A percentile compares a stretch with the other conserved stretches of the same genome.
phyloP scores from a whole-genome alignment of 2,888 invertebrate genomes.

The Eupithecia insigniata region DNA sequence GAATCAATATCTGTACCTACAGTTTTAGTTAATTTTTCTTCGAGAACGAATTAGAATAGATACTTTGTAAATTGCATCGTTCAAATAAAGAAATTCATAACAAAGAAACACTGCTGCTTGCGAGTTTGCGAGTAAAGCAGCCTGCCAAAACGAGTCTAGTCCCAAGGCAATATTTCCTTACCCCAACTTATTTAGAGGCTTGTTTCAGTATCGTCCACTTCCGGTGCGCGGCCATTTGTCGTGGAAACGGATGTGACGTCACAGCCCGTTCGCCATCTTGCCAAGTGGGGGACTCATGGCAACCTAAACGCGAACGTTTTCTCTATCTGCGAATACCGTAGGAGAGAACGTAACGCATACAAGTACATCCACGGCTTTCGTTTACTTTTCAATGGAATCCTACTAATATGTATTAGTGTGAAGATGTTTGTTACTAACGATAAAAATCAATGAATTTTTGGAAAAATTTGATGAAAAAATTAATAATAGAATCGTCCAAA shows the following conservation, averaged over 20 bases:
- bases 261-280: slow-evolving; percentile 29
- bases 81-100: neutral
- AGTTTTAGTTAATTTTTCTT: too few relatives aligned
- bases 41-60: neutral
- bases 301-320: slow-evolving; percentile 9
- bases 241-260: slow-evolving; percentile 28
- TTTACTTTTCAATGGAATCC: neutral
- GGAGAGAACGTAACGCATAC: neutral
- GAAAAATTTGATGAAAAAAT: neutral
- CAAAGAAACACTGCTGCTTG: neutral
- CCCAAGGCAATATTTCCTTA: slow-evolving; percentile 12
- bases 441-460: neutral
- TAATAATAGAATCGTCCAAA: too few relatives aligned
- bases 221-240: slow-evolving; percentile 36
- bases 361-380: neutral
- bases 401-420: neutral
- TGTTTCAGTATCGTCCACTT: slow-evolving; percentile 27
- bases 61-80: neutral
- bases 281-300: slow-evolving; percentile 12
- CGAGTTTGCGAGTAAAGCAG: neutral
- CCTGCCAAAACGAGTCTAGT: neutral
- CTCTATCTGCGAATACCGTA: neutral
- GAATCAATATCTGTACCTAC: too few relatives aligned
- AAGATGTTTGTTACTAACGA: neutral
- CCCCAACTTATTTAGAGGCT: slow-evolving; percentile 16